Conservation (phyloP, 2,888 invertebrate species). For the Drosophila flavopinicola region DNA sequence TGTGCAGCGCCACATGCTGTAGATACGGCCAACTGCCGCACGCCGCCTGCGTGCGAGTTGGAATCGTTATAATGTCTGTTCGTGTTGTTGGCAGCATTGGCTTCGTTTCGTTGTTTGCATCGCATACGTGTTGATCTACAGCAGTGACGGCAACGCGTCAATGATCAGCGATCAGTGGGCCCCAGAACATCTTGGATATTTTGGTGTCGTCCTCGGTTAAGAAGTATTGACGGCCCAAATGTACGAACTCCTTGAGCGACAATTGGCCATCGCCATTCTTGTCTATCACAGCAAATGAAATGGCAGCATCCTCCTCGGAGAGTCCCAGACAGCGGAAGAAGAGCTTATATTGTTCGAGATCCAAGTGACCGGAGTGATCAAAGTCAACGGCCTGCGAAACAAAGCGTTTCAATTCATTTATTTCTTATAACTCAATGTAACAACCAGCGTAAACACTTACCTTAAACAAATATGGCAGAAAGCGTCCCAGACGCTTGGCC, state of each 20-base stretch:
- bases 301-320: conserved; percentile 89
- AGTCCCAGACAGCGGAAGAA: conserved; percentile 93
- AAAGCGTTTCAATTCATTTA: neutral
- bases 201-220: conserved; percentile 90
- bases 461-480: conserved; percentile 93
- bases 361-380: conserved; percentile 91
- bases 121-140: conserved; percentile 64
- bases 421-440: neutral
- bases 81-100: conserved; percentile 47
- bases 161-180: conserved; percentile 88
- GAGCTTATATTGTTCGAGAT: conserved; percentile 92
- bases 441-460: conserved; percentile 85
- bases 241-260: conserved; percentile 91
- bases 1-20: conserved; percentile 72
- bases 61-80: conserved; percentile 24
- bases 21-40: conserved; percentile 70
- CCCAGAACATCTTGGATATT: conserved; percentile 94
- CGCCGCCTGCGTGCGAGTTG: conserved; percentile 61
- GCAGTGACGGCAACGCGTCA: conserved; percentile 79
- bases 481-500: conserved; percentile 90
- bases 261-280: conserved; percentile 91
- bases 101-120: conserved; percentile 30
- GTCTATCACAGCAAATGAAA: conserved; percentile 92
- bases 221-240: conserved; percentile 92
- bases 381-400: conserved; percentile 90